Conservation (phyloP, 2,888 invertebrate genomes). For the Synergus itoensis region DNA sequence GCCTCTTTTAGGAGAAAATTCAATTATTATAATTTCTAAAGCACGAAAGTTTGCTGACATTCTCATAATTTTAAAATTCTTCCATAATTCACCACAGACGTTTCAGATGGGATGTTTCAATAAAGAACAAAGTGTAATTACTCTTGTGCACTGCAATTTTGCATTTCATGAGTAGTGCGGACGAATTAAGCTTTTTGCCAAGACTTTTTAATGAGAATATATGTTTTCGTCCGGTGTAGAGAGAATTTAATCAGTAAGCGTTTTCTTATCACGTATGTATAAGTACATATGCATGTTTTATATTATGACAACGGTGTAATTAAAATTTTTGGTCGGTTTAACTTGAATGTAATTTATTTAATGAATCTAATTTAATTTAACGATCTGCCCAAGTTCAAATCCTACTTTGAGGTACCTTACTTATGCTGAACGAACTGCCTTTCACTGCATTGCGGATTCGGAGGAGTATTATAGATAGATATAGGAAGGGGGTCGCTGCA, state of each 20-base stretch:
- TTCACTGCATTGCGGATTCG: conserved; percentile 43
- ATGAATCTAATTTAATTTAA: conserved; percentile 37
- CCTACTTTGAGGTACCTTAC: background rate
- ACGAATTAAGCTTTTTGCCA: conserved; percentile 22
- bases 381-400: conserved; percentile 5
- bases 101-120: background rate
- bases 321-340: conserved; percentile 47
- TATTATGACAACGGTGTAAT: conserved; percentile 44
- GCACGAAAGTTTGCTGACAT: background rate
- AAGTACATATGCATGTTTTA: conserved; percentile 1
- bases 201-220: conserved; percentile 34
- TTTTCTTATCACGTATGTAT: conserved; percentile 14
- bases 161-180: background rate
- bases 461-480: conserved; percentile 21
- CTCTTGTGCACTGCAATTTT: background rate
- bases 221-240: conserved; percentile 17
- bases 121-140: conserved; percentile 24
- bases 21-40: background rate
- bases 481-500: background rate
- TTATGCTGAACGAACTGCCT: conserved; percentile 23
- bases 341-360: conserved; percentile 48
- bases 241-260: conserved; percentile 23
- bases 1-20: background rate
- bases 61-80: background rate
- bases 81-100: background rate